A percentile compares a stretch with the other conserved stretches of the same genome.
Conservation (phyloP, 2,113 vertebrate species). For the Grantiella picta region DNA sequence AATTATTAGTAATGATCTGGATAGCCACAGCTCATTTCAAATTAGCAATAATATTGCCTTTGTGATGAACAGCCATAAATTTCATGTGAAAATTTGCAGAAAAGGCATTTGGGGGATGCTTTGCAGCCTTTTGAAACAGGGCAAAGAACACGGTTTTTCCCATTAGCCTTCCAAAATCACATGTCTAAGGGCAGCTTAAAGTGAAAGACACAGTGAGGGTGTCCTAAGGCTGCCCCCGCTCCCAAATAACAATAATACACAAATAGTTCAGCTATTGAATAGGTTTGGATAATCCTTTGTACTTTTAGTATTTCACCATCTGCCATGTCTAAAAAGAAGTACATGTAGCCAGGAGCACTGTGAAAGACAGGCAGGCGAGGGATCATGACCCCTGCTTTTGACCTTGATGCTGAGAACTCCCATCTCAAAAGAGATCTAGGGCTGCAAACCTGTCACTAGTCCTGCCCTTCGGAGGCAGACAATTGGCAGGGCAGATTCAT, state of each 20-base stretch:
- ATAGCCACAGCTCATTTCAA: neutral
- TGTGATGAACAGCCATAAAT: neutral
- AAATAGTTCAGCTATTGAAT: constrained; percentile 44
- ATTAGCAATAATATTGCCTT: neutral
- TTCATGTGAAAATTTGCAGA: neutral
- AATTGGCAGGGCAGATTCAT: constrained; percentile 8
- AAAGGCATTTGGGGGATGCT: neutral
- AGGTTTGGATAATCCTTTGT: constrained; percentile 42
- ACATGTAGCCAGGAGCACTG: constrained; percentile 46
- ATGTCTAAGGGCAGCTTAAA: neutral
- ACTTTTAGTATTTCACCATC: constrained; percentile 55
- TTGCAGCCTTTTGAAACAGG: neutral
- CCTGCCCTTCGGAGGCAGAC: neutral
- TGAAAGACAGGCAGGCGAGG: constrained; percentile 31
- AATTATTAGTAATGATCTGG: neutral
- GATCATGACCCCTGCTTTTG: constrained; percentile 51
- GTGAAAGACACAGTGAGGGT: neutral
- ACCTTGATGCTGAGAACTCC: constrained; percentile 48
- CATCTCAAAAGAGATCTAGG: constrained; percentile 40
- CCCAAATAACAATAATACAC: constrained; percentile 19
- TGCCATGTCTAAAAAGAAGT: constrained; percentile 50
- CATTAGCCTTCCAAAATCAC: neutral
- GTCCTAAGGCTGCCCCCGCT: fast-evolving
- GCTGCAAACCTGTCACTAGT: constrained; percentile 33
- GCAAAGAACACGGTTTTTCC: neutral